Base-by-base conservation (phyloP, 1,140 invertebrate species). In the Mesaphorura yosii region DNA sequence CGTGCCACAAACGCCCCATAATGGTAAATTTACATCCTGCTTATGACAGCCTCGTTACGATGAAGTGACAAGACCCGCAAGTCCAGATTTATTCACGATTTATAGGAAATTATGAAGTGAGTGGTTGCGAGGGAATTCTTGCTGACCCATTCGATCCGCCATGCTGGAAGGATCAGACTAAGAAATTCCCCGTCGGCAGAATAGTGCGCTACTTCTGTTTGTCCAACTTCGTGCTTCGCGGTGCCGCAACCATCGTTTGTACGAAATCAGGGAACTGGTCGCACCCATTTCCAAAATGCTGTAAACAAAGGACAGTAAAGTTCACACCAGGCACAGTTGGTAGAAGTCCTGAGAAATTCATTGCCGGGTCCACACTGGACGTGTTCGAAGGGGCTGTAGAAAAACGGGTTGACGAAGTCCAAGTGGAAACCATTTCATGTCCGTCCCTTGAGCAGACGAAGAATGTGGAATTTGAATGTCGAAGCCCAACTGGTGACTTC, bases 381-480 rank as follows among this genome's bases (percentile, higher is more conserved):
- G 29, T 58, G 17, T 58, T 52, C 46, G 51, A 58, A 46, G 7
- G 45, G 25, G 51, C 51, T 25, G 26, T 15, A 15, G 56, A 44
- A 31, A 49, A 22, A 25, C 6, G 20, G 6, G 38, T 53, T 39
- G 46, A 53, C 1, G 1, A 19, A 12, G 31, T 15, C 15, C 37
- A 44, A n/a, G 46, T 37, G 3, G 46, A 55, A 2, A 2, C 4
- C 15, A 14, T 53, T 20, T 58, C 56, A 1, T 58, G 56, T 39
- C 51, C 56, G 17, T 41, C 50, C 22, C 15, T 51, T 15, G 12
- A 40, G 23, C 0, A 19, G 19, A 53, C 56, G 6, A 58, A 53
- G n/a, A 58, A 52, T 40, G 46, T 58, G 3, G 56, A 53, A 20
- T 58, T 53, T 37, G 56, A 58, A 44, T 58, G 56, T 28, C 23